Conservation (phyloP, 2,113 vertebrate genomes). For the Xenus cinereus region DNA sequence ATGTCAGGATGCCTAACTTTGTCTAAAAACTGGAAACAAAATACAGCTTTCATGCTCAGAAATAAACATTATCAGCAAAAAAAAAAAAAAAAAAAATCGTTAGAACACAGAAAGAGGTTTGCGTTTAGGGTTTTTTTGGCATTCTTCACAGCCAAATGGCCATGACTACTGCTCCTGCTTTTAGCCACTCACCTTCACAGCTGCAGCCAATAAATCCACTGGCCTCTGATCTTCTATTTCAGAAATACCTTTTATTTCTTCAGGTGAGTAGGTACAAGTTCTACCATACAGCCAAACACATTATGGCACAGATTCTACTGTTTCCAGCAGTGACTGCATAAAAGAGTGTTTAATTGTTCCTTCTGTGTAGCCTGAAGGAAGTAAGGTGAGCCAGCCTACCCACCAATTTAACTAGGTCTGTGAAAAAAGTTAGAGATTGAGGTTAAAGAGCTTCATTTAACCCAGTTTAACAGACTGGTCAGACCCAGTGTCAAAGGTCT, state of each 20-base stretch:
- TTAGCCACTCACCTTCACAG: not conserved
- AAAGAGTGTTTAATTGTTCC: conserved; percentile 16
- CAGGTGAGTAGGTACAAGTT: not conserved
- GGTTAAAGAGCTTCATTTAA: not conserved
- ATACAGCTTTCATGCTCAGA: not conserved
- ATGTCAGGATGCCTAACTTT: not conserved
- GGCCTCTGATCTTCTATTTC: not conserved
- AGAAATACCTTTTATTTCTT: not conserved
- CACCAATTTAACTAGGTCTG: not conserved
- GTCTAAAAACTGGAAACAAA: not conserved
- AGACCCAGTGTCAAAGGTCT: not conserved
- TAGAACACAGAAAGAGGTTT: not conserved
- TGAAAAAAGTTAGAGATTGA: not conserved
- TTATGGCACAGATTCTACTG: not conserved
- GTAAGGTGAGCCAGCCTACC: not conserved
- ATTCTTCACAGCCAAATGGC: not conserved
- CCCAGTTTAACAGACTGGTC: not conserved
- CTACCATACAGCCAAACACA: not conserved
- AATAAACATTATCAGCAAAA: not conserved
- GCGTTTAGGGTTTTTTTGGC: not conserved
- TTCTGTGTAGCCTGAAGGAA: not conserved
- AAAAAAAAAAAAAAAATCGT: not conserved
- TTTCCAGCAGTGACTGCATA: not conserved
- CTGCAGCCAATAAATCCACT: not conserved
- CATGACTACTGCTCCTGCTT: not conserved